A percentile compares a stretch with the other conserved stretches of the same genome.
phyloP scores from a whole-genome alignment of 2,797 vertebrate species.

The Coregonus suidteri region DNA sequence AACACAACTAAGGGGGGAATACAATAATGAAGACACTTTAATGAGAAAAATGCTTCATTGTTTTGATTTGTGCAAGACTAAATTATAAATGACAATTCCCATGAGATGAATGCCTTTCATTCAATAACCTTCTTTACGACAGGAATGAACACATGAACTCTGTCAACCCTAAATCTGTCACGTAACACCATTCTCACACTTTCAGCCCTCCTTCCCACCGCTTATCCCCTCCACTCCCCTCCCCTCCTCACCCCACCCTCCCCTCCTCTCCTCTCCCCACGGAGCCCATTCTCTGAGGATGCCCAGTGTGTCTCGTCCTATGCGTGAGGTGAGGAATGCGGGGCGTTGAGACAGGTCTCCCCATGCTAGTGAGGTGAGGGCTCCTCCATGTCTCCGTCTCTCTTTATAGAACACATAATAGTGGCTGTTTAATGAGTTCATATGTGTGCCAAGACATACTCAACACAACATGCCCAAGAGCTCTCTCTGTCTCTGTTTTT shows the following conservation, averaged over 20 bases:
- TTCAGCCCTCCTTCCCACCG: background rate
- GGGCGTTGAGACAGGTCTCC: constrained; percentile 12
- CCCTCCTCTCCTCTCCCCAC: background rate
- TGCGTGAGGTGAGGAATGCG: constrained; percentile 10
- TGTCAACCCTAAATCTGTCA: constrained; percentile 22
- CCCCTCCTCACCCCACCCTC: too few species aligned
- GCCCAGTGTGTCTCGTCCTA: background rate
- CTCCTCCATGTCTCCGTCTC: constrained; percentile 1
- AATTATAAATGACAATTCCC: background rate
- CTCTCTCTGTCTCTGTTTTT: background rate
- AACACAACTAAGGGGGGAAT: background rate
- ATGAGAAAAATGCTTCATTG: background rate
- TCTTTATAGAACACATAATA: constrained; percentile 14
- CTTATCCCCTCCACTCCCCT: background rate
- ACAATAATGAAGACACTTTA: background rate
- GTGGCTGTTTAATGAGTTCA: background rate
- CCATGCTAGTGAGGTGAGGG: constrained; percentile 10
- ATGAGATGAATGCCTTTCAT: constrained; percentile 5
- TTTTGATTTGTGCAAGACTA: background rate
- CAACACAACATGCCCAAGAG: background rate
- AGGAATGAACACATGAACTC: constrained; percentile 18
- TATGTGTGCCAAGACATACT: constrained; percentile 5
- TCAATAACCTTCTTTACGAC: background rate
- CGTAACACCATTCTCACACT: constrained; percentile 7
- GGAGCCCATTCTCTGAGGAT: background rate